Evolutionary conservation across 35 echinoderm and acorn worm species (phyloP).

Genomic region (Chiridota heheva): DNA sequence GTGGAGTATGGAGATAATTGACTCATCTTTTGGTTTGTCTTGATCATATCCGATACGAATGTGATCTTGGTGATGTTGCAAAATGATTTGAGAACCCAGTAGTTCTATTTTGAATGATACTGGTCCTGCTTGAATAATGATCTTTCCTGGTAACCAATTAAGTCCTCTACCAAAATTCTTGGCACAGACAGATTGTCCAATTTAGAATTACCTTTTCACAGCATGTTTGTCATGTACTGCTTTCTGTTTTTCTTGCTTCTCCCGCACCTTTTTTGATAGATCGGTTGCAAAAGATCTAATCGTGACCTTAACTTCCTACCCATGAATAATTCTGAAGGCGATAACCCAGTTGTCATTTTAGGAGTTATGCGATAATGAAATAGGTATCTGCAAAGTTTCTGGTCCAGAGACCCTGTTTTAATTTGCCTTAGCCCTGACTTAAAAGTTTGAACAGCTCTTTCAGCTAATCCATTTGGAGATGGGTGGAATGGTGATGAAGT

Average conservation of each 20-base stretch:
- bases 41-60: too few relatives aligned
- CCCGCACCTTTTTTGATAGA: neutral
- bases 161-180: too few relatives aligned
- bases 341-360: neutral
- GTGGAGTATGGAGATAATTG: too few relatives aligned
- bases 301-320: constrained; percentile 8
- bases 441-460: constrained; percentile 7
- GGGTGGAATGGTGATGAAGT: constrained; percentile 50
- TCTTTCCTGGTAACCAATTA: too few relatives aligned
- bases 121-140: too few relatives aligned
- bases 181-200: neutral
- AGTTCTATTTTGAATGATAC: too few relatives aligned
- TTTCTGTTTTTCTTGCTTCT: constrained; percentile 15
- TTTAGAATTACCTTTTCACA: neutral
- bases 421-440: constrained; percentile 5
- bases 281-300: constrained; percentile 22
- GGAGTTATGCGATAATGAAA: constrained; percentile 17
- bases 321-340: constrained; percentile 18
- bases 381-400: constrained; percentile 13
- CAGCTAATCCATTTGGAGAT: constrained; percentile 35
- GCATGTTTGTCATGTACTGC: neutral
- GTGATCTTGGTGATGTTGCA: too few relatives aligned
- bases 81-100: too few relatives aligned
- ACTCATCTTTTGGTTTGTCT: too few relatives aligned
- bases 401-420: neutral